Conservation (phyloP, 2,888 invertebrate species). For the Yponomeuta evonymella region DNA sequence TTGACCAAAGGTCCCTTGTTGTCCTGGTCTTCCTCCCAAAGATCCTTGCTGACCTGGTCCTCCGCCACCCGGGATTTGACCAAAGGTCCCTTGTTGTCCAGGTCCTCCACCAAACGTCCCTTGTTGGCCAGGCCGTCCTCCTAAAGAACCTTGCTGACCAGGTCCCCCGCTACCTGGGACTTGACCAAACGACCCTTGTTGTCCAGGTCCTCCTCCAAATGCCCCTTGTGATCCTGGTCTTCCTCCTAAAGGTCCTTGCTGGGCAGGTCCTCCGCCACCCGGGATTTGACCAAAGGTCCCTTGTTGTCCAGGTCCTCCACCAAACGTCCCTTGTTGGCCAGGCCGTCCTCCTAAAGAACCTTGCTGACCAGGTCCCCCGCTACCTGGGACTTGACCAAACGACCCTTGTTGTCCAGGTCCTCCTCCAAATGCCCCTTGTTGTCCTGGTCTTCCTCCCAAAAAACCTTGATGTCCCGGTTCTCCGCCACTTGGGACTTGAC, state of each 20-base stretch:
- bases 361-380: constrained; percentile 8
- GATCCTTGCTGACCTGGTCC: constrained; percentile 2
- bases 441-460: neutral
- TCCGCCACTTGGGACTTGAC: constrained; percentile 3
- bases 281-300: constrained; percentile 19
- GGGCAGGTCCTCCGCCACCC: constrained; percentile 15
- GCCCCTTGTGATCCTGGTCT: neutral
- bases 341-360: neutral
- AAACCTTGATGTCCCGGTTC: neutral
- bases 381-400: neutral
- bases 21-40: constrained; percentile 16
- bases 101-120: constrained; percentile 16
- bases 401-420: constrained; percentile 6
- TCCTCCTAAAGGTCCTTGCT: neutral
- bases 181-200: constrained; percentile 14
- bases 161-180: constrained; percentile 10
- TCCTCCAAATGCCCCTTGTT: constrained; percentile 8
- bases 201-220: neutral
- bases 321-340: constrained; percentile 6
- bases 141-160: constrained; percentile 1
- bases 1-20: neutral
- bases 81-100: neutral
- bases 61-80: neutral
- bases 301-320: constrained; percentile 9
- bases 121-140: constrained; percentile 17